A percentile compares a stretch with the other conserved stretches of the same genome.
phyloP scores from a whole-genome alignment of 2,888 invertebrate species.

The Strigamia crassipes region DNA sequence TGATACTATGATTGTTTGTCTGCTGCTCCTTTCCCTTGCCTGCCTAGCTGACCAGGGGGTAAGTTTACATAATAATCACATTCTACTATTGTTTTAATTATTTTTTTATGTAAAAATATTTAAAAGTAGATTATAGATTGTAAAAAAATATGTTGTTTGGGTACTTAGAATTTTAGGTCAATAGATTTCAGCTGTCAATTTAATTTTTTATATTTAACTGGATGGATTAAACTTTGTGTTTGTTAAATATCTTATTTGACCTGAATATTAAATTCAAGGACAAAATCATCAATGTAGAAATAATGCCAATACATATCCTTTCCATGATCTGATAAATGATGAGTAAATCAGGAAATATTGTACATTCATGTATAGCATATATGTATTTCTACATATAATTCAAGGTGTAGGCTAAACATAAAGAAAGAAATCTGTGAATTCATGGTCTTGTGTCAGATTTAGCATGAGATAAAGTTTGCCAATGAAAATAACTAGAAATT shows the following conservation, averaged over 20 bases:
- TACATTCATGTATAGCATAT: background rate
- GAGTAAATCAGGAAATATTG: background rate
- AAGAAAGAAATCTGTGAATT: background rate
- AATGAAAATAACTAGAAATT: too few species aligned
- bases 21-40: background rate
- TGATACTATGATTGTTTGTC: background rate
- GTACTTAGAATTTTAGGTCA: too few species aligned
- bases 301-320: background rate
- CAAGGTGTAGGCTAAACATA: background rate
- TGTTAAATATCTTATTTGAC: background rate
- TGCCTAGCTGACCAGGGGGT: background rate
- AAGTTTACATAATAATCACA: background rate
- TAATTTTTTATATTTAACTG: too few species aligned
- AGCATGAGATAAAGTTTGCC: too few species aligned
- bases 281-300: background rate
- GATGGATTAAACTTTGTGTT: too few species aligned
- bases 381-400: background rate
- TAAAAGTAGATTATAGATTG: too few species aligned
- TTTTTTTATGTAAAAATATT: too few species aligned
- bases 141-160: too few species aligned
- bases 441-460: too few species aligned
- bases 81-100: too few species aligned
- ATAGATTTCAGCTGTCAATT: too few species aligned
- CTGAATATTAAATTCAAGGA: background rate
- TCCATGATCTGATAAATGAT: background rate